Conservation (phyloP, 2,797 vertebrate genomes). For the Smutsia gigantea region DNA sequence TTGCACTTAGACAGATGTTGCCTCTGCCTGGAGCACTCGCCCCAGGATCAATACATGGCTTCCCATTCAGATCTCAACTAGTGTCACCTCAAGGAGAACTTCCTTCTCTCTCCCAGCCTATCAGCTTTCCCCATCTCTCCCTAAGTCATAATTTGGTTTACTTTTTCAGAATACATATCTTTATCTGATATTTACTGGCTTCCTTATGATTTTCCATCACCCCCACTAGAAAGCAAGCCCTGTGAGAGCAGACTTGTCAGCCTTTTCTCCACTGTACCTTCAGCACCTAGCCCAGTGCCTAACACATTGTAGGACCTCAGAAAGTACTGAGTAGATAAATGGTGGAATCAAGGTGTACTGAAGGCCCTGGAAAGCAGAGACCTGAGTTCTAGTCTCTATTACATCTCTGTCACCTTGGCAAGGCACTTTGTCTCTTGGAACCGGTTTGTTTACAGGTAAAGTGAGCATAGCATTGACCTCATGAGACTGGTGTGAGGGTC, state of each 20-base stretch:
- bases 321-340: neutral
- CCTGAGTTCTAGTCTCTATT: neutral
- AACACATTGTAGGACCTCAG: neutral
- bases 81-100: neutral
- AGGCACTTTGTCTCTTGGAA: neutral
- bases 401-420: neutral
- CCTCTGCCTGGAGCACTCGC: neutral
- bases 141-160: neutral
- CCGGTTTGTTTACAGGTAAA: neutral
- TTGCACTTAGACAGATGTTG: neutral
- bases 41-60: neutral
- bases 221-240: neutral
- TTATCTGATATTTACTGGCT: neutral
- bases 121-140: neutral
- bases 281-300: neutral
- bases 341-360: neutral
- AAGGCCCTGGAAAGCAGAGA: neutral
- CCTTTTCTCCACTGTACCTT: neutral
- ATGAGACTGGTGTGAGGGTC: neutral
- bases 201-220: neutral
- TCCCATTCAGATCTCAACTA: neutral
- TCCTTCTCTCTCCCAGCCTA: neutral
- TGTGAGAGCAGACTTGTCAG: neutral
- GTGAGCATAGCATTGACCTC: neutral
- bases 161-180: neutral